A percentile compares a stretch with the other conserved stretches of the same genome.
Conservation (phyloP, 2,797 vertebrate species). For the Lepidocolaptes lacrymiger region DNA sequence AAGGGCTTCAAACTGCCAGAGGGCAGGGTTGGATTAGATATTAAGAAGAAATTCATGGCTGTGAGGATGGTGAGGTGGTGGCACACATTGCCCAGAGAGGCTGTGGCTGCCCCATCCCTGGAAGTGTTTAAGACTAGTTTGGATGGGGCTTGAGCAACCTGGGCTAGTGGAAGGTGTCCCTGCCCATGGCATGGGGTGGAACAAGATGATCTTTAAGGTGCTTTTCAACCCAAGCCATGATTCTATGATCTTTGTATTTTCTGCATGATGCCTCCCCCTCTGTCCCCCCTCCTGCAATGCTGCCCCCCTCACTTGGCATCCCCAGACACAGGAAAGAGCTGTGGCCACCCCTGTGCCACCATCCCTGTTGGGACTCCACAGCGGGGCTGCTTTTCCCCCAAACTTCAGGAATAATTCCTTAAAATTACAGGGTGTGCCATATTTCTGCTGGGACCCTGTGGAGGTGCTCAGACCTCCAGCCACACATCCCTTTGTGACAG, state of each 20-base stretch:
- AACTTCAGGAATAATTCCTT: background rate
- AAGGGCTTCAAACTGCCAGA: background rate
- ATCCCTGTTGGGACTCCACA: background rate
- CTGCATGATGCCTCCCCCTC: rapidly evolving
- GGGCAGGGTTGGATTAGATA: background rate
- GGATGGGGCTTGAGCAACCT: background rate
- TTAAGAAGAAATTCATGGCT: background rate
- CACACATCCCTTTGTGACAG: background rate
- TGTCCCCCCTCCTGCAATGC: rapidly evolving
- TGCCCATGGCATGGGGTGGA: background rate
- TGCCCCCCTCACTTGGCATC: background rate
- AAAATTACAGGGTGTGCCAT: rapidly evolving
- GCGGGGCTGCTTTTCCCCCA: background rate
- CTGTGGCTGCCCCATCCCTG: background rate
- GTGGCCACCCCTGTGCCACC: background rate
- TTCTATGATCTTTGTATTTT: background rate
- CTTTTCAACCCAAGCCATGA: background rate
- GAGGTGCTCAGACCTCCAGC: background rate
- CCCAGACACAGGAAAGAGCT: background rate
- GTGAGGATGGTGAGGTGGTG: rapidly evolving
- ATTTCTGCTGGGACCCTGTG: background rate
- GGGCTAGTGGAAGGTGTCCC: background rate
- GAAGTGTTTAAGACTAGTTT: rapidly evolving
- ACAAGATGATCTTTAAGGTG: background rate
- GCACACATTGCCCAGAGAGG: background rate